phyloP scores from a whole-genome alignment of 2,797 vertebrate species.

The Champsocephalus gunnari region DNA sequence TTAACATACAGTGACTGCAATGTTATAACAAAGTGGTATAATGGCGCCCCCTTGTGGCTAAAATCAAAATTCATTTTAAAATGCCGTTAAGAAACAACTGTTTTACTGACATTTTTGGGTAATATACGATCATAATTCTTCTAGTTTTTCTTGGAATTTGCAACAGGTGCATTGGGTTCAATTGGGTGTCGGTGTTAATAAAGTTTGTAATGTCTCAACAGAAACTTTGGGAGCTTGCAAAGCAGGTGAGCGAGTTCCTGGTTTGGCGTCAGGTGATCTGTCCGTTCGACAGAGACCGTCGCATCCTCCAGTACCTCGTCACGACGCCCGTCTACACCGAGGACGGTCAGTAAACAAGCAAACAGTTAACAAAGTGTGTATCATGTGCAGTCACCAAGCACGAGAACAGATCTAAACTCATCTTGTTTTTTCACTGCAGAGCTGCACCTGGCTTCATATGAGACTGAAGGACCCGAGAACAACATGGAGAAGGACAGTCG shows the following conservation, averaged over 20 bases:
- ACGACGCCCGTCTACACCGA: constrained; percentile 92
- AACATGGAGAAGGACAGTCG: constrained; percentile 97
- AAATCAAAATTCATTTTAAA: background rate
- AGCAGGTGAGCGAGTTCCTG: constrained; percentile 96
- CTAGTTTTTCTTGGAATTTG: background rate
- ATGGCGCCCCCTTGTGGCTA: constrained; percentile 53
- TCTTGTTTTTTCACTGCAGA: constrained; percentile 67
- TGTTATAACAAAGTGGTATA: background rate
- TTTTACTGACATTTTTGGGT: background rate
- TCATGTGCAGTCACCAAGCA: background rate
- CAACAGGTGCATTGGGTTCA: background rate
- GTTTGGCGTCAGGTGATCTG: constrained; percentile 96
- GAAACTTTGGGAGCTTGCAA: constrained; percentile 97
- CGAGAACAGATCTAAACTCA: constrained; percentile 4
- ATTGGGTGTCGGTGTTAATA: background rate
- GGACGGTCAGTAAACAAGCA: constrained; percentile 85
- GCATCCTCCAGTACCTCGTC: constrained; percentile 93
- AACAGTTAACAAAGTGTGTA: fast-evolving
- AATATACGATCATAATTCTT: background rate
- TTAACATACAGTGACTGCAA: no score
- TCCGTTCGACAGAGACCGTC: constrained; percentile 92
- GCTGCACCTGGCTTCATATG: constrained; percentile 96
- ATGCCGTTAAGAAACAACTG: background rate
- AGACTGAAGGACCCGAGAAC: constrained; percentile 97
- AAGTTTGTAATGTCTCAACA: constrained; percentile 61